Percentiles rank a stretch among this genome's conserved stretches.
Evolutionary conservation across 35 echinoderm and acorn worm species (phyloP).

Genomic region (Acanthaster planci): DNA sequence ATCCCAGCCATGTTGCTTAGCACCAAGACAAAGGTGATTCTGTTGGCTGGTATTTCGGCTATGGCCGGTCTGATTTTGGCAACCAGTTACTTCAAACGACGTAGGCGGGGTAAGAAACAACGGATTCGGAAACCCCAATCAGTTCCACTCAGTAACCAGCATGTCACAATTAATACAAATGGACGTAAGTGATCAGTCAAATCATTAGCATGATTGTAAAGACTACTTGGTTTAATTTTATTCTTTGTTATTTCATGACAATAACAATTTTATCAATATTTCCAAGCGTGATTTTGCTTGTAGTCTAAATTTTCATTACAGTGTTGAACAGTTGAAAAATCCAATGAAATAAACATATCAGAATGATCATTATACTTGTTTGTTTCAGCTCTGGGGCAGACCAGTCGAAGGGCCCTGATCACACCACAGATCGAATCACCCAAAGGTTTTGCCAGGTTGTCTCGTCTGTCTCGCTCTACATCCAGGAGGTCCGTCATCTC

Average conservation of each 20-base stretch:
- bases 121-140: constrained; percentile 29
- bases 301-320: no score
- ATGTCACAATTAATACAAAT: constrained; percentile 32
- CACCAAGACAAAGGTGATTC: constrained; percentile 51
- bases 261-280: neutral
- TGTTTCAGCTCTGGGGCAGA: neutral
- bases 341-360: no score
- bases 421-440: constrained; percentile 36
- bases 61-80: constrained; percentile 66
- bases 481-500: constrained; percentile 9
- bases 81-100: constrained; percentile 63
- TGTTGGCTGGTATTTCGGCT: constrained; percentile 58
- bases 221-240: no score
- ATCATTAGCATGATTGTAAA: no score
- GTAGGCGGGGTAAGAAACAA: constrained; percentile 41
- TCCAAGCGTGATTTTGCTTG: no score
- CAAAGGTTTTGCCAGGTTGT: constrained; percentile 35
- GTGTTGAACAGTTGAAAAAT: no score
- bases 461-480: constrained; percentile 36
- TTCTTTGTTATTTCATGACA: no score
- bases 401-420: constrained; percentile 31
- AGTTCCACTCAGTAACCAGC: constrained; percentile 21
- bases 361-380: no score
- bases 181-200: constrained; percentile 44
- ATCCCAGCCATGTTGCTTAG: constrained; percentile 27